Percentiles rank a stretch among this genome's conserved stretches.
Evolutionary conservation across 2,113 vertebrate species (phyloP).

Genomic region (Tachysurus vachellii): DNA sequence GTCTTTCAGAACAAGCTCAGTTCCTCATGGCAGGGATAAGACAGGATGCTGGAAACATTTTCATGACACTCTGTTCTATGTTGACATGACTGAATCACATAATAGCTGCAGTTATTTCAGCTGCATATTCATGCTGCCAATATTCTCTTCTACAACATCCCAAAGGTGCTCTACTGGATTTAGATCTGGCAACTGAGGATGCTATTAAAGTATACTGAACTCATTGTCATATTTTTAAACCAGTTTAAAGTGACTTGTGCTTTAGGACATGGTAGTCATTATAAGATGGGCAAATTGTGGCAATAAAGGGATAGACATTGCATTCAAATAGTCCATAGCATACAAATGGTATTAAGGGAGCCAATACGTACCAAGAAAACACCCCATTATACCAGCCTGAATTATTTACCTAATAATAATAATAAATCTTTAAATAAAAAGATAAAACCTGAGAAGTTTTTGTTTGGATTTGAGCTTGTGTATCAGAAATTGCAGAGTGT

Average conservation of each 20-base stretch:
- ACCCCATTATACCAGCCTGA: background rate
- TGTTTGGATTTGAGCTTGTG: no score
- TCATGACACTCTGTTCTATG: no score
- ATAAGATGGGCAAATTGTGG: background rate
- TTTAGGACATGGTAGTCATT: background rate
- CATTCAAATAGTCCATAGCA: background rate
- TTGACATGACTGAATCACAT: no score
- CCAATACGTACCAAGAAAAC: background rate
- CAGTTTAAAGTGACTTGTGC: background rate
- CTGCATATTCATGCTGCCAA: background rate
- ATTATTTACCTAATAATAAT: background rate
- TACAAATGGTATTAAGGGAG: background rate
- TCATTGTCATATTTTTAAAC: no score
- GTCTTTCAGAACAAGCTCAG: no score
- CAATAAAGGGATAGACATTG: background rate
- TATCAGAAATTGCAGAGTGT: no score
- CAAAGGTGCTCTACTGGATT: no score
- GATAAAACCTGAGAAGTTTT: no score
- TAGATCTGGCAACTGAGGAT: background rate
- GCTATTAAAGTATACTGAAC: background rate
- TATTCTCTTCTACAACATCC: background rate
- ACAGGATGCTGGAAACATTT: no score
- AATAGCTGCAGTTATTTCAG: background rate
- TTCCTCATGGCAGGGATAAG: no score
- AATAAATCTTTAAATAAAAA: no score